A percentile compares a stretch with the other conserved stretches of the same genome.
Conservation (phyloP, 2,888 invertebrate genomes). For the Gisinianus flammeolus region DNA sequence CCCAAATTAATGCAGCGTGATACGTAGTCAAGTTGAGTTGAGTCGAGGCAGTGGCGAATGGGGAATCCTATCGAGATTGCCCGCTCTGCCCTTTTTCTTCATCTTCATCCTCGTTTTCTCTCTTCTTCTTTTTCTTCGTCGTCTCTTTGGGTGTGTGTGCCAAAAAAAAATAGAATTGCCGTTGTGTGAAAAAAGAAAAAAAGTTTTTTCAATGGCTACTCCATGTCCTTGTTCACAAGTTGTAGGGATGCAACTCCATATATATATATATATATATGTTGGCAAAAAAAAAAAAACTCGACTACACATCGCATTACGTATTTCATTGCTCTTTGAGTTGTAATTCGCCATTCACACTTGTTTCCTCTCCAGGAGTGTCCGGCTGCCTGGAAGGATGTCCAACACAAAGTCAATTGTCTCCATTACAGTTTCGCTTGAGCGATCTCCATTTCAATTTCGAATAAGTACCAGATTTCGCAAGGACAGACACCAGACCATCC, state of each 20-base stretch:
- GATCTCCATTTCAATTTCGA: too few species aligned
- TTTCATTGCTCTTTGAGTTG: background rate
- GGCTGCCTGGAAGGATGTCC: background rate
- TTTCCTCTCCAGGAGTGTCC: background rate
- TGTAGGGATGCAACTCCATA: background rate
- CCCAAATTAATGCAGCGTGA: slow-evolving; percentile 48
- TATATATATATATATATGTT: too few species aligned
- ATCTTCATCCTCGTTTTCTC: slow-evolving; percentile 22
- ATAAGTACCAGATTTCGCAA: too few species aligned
- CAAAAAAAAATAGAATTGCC: background rate
- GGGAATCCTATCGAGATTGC: slow-evolving; percentile 22
- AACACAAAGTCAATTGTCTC: background rate
- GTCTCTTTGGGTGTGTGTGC: background rate
- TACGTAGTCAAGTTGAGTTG: slow-evolving; percentile 38
- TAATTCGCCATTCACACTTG: background rate
- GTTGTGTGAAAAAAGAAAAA: background rate
- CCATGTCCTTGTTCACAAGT: background rate
- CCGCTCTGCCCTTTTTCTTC: slow-evolving; percentile 22
- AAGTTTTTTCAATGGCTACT: background rate
- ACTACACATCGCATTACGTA: too few species aligned
- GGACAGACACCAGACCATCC: too few species aligned
- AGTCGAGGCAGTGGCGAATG: background rate
- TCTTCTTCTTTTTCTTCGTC: background rate
- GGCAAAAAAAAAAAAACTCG: too few species aligned
- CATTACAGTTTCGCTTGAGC: too few species aligned